Evolutionary conservation across 2,113 vertebrate species (phyloP).

Genomic region (Hymenochirus boettgeri): DNA sequence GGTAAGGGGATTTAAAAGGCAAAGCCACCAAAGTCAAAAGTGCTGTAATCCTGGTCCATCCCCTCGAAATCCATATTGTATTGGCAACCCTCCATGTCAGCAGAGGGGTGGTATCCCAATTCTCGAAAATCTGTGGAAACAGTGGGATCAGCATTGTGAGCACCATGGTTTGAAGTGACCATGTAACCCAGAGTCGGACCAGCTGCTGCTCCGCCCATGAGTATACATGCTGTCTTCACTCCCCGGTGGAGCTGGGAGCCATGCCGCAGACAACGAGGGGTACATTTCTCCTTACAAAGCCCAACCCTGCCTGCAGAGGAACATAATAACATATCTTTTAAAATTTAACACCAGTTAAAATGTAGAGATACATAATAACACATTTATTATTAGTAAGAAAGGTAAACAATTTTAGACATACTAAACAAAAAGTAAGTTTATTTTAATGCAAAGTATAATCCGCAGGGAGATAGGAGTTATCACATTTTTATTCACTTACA

Average conservation of each 20-base stretch:
- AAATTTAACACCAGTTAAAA: too few relatives aligned
- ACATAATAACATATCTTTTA: not conserved
- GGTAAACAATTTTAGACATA: too few relatives aligned
- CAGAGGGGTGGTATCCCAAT: conserved; percentile 33
- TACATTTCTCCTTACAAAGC: conserved; percentile 45
- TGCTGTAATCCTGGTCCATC: conserved; percentile 70
- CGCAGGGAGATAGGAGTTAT: too few relatives aligned
- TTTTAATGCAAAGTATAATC: too few relatives aligned
- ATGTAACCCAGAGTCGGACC: conserved; percentile 71
- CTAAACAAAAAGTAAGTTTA: too few relatives aligned
- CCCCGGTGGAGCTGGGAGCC: conserved; percentile 63
- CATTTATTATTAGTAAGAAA: too few relatives aligned
- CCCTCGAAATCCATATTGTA: conserved; percentile 71
- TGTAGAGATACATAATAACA: too few relatives aligned
- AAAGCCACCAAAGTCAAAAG: conserved; percentile 72
- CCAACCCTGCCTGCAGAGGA: conserved; percentile 9
- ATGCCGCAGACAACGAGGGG: conserved; percentile 70
- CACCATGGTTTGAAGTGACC: conserved; percentile 55
- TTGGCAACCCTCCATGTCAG: conserved; percentile 54
- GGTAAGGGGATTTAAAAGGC: conserved; percentile 57
- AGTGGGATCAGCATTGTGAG: conserved; percentile 49
- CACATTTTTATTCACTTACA: too few relatives aligned
- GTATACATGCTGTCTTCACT: conserved; percentile 68
- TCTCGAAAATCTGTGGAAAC: conserved; percentile 41
- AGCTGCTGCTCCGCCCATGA: conserved; percentile 73